Conservation (phyloP, 2,888 invertebrate species). For the Drosophila hamatofila region DNA sequence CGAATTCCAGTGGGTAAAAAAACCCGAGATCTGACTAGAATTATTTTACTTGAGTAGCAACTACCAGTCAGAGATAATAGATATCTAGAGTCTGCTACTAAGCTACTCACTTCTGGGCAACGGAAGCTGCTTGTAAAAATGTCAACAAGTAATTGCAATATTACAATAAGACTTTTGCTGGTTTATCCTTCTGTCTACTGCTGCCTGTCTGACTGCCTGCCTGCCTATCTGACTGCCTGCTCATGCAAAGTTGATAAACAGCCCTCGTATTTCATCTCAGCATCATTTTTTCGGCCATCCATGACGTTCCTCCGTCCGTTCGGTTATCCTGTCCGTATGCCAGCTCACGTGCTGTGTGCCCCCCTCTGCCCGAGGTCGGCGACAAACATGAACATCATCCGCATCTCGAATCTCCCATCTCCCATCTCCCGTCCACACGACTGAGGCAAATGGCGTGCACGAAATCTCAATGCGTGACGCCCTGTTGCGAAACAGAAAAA, state of each 20-base stretch:
- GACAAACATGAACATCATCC: conserved; percentile 51
- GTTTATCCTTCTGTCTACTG: background rate
- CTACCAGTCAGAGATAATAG: background rate
- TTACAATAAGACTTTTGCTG: background rate
- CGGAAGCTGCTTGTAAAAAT: background rate
- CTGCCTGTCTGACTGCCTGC: background rate
- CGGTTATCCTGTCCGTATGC: conserved; percentile 24
- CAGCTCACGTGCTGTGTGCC: conserved; percentile 46
- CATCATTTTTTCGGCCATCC: conserved; percentile 10
- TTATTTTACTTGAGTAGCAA: background rate
- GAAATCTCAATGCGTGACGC: conserved; percentile 45
- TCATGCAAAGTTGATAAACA: conserved; percentile 2
- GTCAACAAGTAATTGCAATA: background rate
- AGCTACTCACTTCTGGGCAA: background rate
- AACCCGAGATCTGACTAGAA: background rate
- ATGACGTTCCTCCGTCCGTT: background rate
- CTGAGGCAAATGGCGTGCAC: conserved; percentile 44
- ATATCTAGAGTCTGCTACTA: background rate
- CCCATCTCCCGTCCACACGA: conserved; percentile 29
- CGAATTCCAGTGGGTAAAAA: background rate
- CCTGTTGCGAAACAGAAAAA: conserved; percentile 17
- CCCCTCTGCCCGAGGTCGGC: conserved; percentile 19
- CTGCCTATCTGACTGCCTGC: background rate
- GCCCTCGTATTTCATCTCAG: conserved; percentile 25
- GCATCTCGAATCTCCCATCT: conserved; percentile 20